Evolutionary conservation across 1,140 invertebrate species (phyloP).

Genomic region (Lamellibrachia luymesi): DNA sequence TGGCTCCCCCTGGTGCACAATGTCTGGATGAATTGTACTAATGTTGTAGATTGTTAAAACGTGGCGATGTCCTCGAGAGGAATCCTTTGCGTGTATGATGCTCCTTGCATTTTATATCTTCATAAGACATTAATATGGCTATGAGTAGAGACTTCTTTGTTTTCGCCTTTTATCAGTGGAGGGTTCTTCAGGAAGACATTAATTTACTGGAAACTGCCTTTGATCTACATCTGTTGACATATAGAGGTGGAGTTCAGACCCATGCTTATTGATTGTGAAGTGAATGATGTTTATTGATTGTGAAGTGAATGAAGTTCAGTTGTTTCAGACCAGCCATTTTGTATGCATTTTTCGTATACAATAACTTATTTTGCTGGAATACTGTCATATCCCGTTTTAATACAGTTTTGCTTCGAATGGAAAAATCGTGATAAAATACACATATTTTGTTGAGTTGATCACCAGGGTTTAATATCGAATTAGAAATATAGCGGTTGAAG

Average conservation of each 20-base stretch:
- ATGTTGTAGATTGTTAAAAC: not conserved
- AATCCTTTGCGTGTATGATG: not conserved
- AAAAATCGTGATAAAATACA: no score
- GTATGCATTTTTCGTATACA: no score
- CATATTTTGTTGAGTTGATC: no score
- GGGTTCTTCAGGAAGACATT: not conserved
- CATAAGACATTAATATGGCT: not conserved
- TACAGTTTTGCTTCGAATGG: no score
- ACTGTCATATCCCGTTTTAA: no score
- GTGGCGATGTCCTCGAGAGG: not conserved
- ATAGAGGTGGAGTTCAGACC: not conserved
- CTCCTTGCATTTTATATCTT: not conserved
- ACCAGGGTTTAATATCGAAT: no score
- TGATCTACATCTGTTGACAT: not conserved
- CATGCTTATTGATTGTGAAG: not conserved
- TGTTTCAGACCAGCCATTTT: not conserved
- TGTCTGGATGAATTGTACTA: conserved; percentile 1
- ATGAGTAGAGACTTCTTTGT: not conserved
- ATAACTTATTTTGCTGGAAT: no score
- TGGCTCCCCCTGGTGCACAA: not conserved
- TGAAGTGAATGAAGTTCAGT: not conserved
- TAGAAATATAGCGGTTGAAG: no score
- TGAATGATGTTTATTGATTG: not conserved
- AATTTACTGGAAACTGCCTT: not conserved
- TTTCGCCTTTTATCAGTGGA: not conserved